A percentile compares a stretch with the other conserved stretches of the same genome.
Conservation (phyloP, 2,888 invertebrate species). For the Steinernema carpocapsae region DNA sequence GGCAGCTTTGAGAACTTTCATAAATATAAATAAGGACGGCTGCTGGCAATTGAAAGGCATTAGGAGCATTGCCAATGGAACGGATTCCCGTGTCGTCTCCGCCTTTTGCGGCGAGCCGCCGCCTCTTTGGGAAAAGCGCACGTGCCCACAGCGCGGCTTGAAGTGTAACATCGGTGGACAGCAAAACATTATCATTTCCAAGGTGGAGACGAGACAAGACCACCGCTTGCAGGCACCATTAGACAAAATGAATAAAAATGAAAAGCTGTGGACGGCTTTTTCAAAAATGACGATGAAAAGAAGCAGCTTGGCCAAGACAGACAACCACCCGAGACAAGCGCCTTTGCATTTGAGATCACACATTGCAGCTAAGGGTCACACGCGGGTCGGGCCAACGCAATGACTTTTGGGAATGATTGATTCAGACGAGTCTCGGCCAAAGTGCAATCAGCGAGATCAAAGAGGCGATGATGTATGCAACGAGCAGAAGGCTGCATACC, state of each 20-base stretch:
- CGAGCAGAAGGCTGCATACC: background rate
- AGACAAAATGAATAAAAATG: slow-evolving; percentile 15
- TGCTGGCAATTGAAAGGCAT: no score
- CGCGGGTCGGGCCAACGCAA: background rate
- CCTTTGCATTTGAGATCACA: slow-evolving; percentile 27
- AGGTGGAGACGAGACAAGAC: background rate
- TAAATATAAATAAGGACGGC: no score
- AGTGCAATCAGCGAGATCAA: slow-evolving; percentile 20
- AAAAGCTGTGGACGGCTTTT: background rate
- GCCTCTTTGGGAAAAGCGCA: background rate
- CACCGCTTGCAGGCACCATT: background rate
- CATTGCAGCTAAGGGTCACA: slow-evolving; percentile 14
- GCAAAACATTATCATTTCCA: background rate
- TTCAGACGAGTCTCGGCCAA: background rate
- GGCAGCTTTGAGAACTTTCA: no score
- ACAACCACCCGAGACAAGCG: background rate
- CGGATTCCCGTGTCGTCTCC: no score
- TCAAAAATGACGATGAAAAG: background rate
- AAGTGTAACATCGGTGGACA: background rate
- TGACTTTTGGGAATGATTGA: slow-evolving; percentile 25
- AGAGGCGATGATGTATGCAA: slow-evolving; percentile 18
- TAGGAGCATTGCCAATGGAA: no score
- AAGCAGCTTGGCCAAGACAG: background rate
- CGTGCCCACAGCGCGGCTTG: background rate
- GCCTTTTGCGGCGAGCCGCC: no score